Conservation (phyloP, 2,888 invertebrate species). For the Drosophila anomelani region DNA sequence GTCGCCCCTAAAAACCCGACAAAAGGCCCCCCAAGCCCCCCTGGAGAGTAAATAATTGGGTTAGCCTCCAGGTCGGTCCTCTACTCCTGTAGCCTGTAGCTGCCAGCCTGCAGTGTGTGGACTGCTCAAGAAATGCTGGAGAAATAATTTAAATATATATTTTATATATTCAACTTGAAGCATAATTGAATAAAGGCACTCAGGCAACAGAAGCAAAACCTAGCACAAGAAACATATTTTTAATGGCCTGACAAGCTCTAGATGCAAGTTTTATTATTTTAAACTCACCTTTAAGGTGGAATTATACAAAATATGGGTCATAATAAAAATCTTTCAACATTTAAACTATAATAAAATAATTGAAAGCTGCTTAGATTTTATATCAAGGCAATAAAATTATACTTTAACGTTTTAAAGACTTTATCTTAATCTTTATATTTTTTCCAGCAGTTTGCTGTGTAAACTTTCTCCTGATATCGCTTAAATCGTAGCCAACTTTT, state of each 20-base stretch:
- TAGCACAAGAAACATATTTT: not conserved
- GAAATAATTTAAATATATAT: conserved; percentile 6
- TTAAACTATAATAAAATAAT: too few relatives aligned
- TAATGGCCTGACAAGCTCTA: not conserved
- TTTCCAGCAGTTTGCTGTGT: not conserved
- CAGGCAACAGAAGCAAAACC: not conserved
- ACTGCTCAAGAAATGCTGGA: conserved; percentile 1
- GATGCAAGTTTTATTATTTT: not conserved
- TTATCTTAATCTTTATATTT: not conserved
- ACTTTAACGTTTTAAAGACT: not conserved
- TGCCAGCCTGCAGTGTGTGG: not conserved
- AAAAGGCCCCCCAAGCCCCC: conserved; percentile 4
- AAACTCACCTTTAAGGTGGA: not conserved
- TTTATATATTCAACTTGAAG: conserved; percentile 3
- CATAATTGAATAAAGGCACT: conserved; percentile 16
- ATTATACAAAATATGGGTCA: not conserved
- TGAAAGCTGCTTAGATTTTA: too few relatives aligned
- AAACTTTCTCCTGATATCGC: conserved; percentile 17
- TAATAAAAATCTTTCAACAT: not conserved
- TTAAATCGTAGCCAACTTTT: conserved; percentile 27
- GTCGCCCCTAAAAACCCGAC: conserved; percentile 9
- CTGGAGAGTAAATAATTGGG: conserved; percentile 24
- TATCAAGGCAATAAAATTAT: too few relatives aligned
- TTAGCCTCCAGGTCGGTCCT: conserved; percentile 20
- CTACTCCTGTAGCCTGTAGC: not conserved